phyloP scores from a whole-genome alignment of 1,140 invertebrate species.

The Bombyx mandarina region DNA sequence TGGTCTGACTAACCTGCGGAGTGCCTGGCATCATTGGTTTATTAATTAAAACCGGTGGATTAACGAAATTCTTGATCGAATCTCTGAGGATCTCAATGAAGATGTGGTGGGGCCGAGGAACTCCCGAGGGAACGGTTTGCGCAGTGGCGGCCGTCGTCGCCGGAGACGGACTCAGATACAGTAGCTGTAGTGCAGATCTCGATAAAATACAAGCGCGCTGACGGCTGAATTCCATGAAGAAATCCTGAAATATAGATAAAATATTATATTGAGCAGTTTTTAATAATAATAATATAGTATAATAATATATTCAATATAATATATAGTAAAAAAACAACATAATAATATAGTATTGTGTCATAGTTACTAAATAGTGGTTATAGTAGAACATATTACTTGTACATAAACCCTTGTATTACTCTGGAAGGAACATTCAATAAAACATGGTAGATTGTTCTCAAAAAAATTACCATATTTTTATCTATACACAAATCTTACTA shows the following conservation, averaged over 20 bases:
- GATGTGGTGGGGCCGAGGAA: constrained; percentile 50
- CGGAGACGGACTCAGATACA: constrained; percentile 76
- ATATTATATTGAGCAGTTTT: not conserved
- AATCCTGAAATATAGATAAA: constrained; percentile 77
- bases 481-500: too few relatives aligned
- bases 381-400: too few relatives aligned
- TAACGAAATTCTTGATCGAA: constrained; percentile 88
- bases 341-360: too few relatives aligned
- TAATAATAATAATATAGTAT: too few relatives aligned
- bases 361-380: too few relatives aligned
- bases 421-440: too few relatives aligned
- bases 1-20: constrained; percentile 67
- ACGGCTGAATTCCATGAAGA: constrained; percentile 93
- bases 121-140: constrained; percentile 19
- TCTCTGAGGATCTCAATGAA: constrained; percentile 89
- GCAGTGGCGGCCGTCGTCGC: constrained; percentile 42
- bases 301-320: too few relatives aligned
- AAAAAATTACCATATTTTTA: too few relatives aligned
- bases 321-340: too few relatives aligned
- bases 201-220: constrained; percentile 95
- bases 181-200: constrained; percentile 89
- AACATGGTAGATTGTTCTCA: too few relatives aligned
- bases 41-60: constrained; percentile 84
- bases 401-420: too few relatives aligned
- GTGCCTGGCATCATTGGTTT: constrained; percentile 77